phyloP scores from a whole-genome alignment of 2,888 invertebrate species.

The Baronia brevicornis region DNA sequence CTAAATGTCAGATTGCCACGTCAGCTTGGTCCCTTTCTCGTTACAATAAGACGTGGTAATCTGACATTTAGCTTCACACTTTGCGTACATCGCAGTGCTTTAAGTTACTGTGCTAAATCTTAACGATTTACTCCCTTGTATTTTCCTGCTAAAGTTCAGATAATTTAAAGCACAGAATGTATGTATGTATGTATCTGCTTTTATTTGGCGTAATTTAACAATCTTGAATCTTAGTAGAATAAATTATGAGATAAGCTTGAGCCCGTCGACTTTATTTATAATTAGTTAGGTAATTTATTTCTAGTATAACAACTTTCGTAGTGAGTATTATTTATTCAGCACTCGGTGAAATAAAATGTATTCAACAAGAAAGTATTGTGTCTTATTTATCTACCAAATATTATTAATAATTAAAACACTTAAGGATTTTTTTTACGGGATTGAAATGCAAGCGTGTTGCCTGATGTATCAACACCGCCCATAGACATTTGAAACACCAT shows the following conservation, averaged over 20 bases:
- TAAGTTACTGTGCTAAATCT: constrained; percentile 42
- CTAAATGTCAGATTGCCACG: constrained; percentile 72
- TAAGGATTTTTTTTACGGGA: no score
- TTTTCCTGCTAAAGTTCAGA: constrained; percentile 28
- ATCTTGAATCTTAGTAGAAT: constrained; percentile 17
- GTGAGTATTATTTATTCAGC: constrained; percentile 69
- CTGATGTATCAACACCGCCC: no score
- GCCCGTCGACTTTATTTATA: constrained; percentile 67
- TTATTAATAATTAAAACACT: no score
- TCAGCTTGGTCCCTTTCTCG: constrained; percentile 50
- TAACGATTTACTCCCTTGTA: constrained; percentile 28
- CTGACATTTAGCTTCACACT: constrained; percentile 63
- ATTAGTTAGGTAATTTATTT: constrained; percentile 43
- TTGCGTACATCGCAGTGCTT: constrained; percentile 49
- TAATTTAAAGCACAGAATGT: constrained; percentile 46
- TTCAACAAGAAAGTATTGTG: constrained; percentile 1
- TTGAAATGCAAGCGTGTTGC: no score
- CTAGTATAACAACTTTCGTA: constrained; percentile 46
- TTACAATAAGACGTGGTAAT: constrained; percentile 42
- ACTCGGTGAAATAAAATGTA: constrained; percentile 43
- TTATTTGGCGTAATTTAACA: constrained; percentile 3
- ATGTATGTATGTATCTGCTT: constrained; percentile 24
- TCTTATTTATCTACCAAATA: constrained; percentile 12
- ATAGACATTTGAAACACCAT: no score
- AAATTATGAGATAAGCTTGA: constrained; percentile 55